Evolutionary conservation across 2,888 invertebrate genomes (phyloP), one percentile per base, ranked within the genome.

Genomic region (Siphlonurus alternatus): DNA sequence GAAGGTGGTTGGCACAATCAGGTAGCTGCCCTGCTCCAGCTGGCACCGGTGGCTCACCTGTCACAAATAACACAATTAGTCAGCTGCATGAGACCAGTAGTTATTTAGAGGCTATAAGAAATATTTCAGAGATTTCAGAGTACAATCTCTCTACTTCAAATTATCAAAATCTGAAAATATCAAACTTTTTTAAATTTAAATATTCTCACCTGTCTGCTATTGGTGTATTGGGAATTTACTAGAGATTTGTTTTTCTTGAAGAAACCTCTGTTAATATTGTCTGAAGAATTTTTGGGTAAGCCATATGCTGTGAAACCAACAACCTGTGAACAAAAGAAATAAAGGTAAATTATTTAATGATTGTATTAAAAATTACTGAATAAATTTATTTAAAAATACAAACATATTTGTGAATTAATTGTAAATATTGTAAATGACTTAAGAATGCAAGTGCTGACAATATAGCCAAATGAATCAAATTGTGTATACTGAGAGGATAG

Each of bases 251-350:
- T 88, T 71, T 86, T 88, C 74, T 89, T 91, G 74, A 92, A 92
- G 74, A 90, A 92, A 23, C 82, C 78, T 69, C 87, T 87, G 66
- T 87, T 85, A 63, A 90, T 86, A 15, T 86, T 87, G 74, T 93
- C 92, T 2, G 83, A 81, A 68, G 80, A 81, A 68, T 82, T 82
- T 72, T 86, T 86, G 67, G 85, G 82, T 70, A 88, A 75, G 59
- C 84, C 82, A 74, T 93, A 93, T 63, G 91, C 85, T 63, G 92
- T 92, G 74, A 93, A 94, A 25, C 94, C 94, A 68, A 94, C 89
- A 2, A 81, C 80, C 79, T 79, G 70, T 18, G 67, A 69, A 63
- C 59, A 65, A n/a, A n/a, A n/a, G n/a, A 66, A 64, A 60, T 64
- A 64, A 59, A 59, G 59, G 63, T 1, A 18, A 2, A n/a, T n/a